These are phyloP conservation scores for Cerceris ruficornis DNA, from an alignment of 2,888 invertebrate genomes.

Conservation along the genomic window DNA sequence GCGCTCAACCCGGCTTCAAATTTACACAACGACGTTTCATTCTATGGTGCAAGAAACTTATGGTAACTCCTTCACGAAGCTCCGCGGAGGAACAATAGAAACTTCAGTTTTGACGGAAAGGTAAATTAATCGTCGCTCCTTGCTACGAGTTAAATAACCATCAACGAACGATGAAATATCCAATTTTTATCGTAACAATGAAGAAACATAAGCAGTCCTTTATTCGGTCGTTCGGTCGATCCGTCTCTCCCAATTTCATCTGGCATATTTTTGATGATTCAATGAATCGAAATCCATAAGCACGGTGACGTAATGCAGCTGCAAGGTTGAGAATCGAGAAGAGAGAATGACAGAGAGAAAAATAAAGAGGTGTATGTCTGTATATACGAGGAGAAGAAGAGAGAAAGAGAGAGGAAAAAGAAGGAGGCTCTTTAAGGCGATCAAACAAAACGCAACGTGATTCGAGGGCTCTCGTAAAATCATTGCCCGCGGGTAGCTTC, in stretches of 20 bases:
- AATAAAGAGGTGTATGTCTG: not conserved
- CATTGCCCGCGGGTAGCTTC: slow-evolving; percentile 53
- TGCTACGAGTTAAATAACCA: not conserved
- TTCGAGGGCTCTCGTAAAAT: slow-evolving; percentile 61
- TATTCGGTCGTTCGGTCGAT: not conserved
- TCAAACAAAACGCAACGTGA: slow-evolving; percentile 56
- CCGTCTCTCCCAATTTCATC: not conserved
- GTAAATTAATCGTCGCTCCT: not conserved
- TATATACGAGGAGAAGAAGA: slow-evolving; percentile 3
- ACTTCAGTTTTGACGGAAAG: not conserved
- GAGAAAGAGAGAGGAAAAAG: slow-evolving; percentile 9
- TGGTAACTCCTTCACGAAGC: not conserved
- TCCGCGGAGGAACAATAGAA: not conserved
- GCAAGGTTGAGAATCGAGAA: slow-evolving; percentile 24
- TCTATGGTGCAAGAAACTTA: too few species aligned
- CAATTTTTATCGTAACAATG: slow-evolving; percentile 3
- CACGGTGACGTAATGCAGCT: slow-evolving; percentile 35
- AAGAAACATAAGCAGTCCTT: not conserved
- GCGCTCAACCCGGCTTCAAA: too few species aligned
- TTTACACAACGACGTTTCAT: too few species aligned
- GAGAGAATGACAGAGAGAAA: too few species aligned
- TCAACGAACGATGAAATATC: not conserved
- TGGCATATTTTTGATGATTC: not conserved
- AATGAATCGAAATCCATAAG: slow-evolving; percentile 9
- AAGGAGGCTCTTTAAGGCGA: slow-evolving; percentile 37